Evolutionary conservation across 2,797 vertebrate genomes (phyloP), one percentile per base, ranked within the genome.

Genomic region (Salmo trutta): DNA sequence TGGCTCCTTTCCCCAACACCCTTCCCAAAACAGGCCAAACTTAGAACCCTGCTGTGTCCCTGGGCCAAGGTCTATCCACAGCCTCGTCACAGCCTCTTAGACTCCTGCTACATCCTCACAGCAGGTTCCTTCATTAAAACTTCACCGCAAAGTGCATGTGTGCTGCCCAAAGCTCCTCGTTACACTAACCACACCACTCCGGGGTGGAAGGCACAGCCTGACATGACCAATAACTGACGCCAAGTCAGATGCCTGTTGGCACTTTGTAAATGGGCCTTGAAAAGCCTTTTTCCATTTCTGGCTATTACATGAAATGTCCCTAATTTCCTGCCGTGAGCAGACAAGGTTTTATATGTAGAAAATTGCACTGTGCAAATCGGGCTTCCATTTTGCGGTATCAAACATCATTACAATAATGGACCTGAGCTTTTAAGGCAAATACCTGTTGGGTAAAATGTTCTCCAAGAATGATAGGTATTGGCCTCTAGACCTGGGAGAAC

Each of bases 291-390:
- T 78, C 79, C 82, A 87, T 84, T 89, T 87, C 52, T 81, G 82
- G 89, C 59, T 85, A 91, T 93, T 92, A 92, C 76, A 87, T 81
- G 79, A 90, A 89, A 91, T 83, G 82, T 83, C 83, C 47, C 24
- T 15, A 21, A 64, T 64, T 64, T 27, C 59, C 87, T 74, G 85
- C 86, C 70, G 10, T 79, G 74, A 75, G 80, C 73, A 76, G 79
- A 81, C 82, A 88, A 72, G 74, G 77, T 80, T 81, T 86, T 82
- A 74, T 82, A 75, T 73, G 79, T 81, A 77, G 88, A 73, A 92
- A 92, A 93, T 87, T 87, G 84, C 86, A 83, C 85, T 75, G 75
- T 80, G 73, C 80, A 80, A 84, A 85, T 85, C 78, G 87, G 81
- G 74, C 72, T 75, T 87, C 84, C 83, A 88, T 92, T 92, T 91